Conservation (phyloP, 1,140 invertebrate genomes). For the Cataglyphis hispanica region DNA sequence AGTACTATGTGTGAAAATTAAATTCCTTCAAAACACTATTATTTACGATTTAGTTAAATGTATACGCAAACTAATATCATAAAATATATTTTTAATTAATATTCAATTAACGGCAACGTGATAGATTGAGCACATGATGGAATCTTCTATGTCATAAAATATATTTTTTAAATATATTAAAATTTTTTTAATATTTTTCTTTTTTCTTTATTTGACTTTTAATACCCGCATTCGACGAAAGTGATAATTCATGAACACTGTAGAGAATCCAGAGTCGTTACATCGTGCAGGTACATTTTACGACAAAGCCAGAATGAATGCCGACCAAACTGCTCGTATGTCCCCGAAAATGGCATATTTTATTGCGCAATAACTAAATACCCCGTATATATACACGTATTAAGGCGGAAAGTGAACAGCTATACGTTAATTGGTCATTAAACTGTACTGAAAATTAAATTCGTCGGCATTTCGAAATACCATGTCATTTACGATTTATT, state of each 20-base stretch:
- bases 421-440: conserved; percentile 4
- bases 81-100: too few relatives aligned
- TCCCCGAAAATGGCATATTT: conserved; percentile 3
- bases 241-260: neutral
- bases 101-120: too few relatives aligned
- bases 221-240: neutral
- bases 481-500: neutral
- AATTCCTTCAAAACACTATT: too few relatives aligned
- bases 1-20: too few relatives aligned
- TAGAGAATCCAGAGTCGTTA: neutral
- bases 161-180: too few relatives aligned
- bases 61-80: too few relatives aligned
- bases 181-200: too few relatives aligned
- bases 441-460: conserved; percentile 31
- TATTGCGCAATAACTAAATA: neutral
- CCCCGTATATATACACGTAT: neutral
- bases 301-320: neutral
- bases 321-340: neutral
- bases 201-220: neutral
- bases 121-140: too few relatives aligned
- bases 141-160: too few relatives aligned
- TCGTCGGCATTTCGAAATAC: neutral
- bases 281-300: conserved; percentile 17
- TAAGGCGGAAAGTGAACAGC: conserved; percentile 21
- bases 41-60: too few relatives aligned